Base-by-base conservation (phyloP, 2,797 vertebrate species). In the Channallabes apus region DNA sequence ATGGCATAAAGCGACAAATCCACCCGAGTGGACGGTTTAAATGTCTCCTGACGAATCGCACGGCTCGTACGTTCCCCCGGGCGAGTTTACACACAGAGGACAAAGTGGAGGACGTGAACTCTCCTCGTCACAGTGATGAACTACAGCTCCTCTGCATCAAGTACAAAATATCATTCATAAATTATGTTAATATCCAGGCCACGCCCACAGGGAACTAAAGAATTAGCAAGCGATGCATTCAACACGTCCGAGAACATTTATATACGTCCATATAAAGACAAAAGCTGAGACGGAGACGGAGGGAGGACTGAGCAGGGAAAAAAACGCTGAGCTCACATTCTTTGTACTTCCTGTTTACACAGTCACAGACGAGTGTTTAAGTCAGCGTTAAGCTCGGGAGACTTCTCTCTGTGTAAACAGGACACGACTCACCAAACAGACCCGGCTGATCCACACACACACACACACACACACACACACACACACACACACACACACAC, bases 321-420 rank as follows among this genome's bases (percentile, higher is more conserved):
- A 41, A 41, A 41, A 41, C 80, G 86, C 79, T 80, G 38, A 85
- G 58, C 69, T 80, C 82, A 89, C 87, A 91, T 89, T 86, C 68
- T 88, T 84, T 84, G 75, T 56, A 78, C 88, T 92, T 94, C 92
- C 92, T 93, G 94, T 94, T 93, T 93, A 94, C 89, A 90, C 69
- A 69, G 65, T 87, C 71, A 72, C 69, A 27, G 62, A 76, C 73
- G 35, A 73, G 29, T 79, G 56, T 56, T 85, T 64, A 35, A 71
- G 35, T 58, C 27, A 24, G 59, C 46, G 65, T 72, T 46, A 77
- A 80, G 17, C 20, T 71, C 72, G 6, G 24, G 46, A 61, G 64
- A 62, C 77, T 59, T 72, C 54, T 22, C 9, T 17, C 15, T n/a
- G 17, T 51, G 69, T 80, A 85, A 83, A 84, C 78, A 83, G 29